A percentile compares a stretch with the other conserved stretches of the same genome.
phyloP scores from a whole-genome alignment of 2,888 invertebrate genomes.

The Drepanosiphum platanoidis region DNA sequence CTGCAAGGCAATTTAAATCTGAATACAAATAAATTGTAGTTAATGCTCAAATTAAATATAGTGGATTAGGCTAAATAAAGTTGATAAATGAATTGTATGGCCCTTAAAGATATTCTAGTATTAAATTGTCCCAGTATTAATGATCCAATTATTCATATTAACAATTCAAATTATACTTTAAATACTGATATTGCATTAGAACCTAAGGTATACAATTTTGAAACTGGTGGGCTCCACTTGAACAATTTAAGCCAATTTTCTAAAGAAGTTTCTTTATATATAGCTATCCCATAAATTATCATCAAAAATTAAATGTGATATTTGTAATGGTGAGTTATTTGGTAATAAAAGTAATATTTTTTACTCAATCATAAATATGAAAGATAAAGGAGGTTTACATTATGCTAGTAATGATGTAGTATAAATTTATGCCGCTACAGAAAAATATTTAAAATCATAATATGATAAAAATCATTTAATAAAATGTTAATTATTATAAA shows the following conservation, averaged over 20 bases:
- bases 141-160: slow-evolving; percentile 16
- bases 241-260: neutral
- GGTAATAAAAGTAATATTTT: neutral
- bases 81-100: neutral
- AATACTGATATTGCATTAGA: neutral
- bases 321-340: slow-evolving; percentile 14
- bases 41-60: slow-evolving; percentile 11
- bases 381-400: slow-evolving; percentile 20
- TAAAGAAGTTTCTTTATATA: neutral
- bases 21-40: slow-evolving; percentile 11
- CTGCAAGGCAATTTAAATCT: slow-evolving; percentile 34
- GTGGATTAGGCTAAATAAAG: neutral
- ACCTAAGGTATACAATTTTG: neutral
- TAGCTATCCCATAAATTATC: neutral
- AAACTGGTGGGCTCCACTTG: neutral
- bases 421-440: neutral
- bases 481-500: neutral
- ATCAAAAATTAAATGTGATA: neutral
- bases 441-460: neutral
- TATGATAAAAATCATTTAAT: neutral
- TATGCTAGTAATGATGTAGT: slow-evolving; percentile 8
- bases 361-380: neutral
- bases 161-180: neutral
- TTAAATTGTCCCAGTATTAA: slow-evolving; percentile 9
- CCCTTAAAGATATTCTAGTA: neutral